Conservation (phyloP, 2,797 vertebrate genomes). For the Tenualosa thibaudeaui region DNA sequence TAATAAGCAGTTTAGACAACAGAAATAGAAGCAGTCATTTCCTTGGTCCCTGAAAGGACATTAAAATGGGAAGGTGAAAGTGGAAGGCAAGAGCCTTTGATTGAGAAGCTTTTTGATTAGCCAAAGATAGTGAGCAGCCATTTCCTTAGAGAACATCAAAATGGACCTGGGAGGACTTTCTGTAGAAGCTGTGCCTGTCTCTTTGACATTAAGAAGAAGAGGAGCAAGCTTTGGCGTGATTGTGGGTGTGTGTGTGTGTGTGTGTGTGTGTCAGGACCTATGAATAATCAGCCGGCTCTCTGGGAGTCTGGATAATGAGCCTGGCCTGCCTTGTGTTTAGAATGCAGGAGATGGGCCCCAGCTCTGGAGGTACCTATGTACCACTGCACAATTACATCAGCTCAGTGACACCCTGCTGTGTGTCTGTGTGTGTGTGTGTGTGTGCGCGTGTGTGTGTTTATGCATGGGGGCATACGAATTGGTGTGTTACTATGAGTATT, state of each 20-base stretch:
- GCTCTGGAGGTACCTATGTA: constrained; percentile 34
- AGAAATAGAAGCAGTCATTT: no score
- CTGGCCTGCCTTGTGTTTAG: constrained; percentile 46
- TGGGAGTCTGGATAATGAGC: constrained; percentile 46
- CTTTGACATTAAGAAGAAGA: not conserved
- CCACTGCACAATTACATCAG: constrained; percentile 3
- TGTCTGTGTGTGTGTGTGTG: constrained; percentile 14
- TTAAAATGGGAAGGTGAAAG: no score
- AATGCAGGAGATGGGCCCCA: constrained; percentile 44
- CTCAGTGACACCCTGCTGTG: not conserved
- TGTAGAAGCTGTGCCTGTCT: not conserved
- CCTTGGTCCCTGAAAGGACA: no score
- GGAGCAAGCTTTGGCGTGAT: not conserved
- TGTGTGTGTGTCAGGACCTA: constrained; percentile 28
- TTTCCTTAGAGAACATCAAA: no score
- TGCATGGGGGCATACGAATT: not conserved
- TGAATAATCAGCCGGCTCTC: constrained; percentile 41
- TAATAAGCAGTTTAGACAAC: no score
- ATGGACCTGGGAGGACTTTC: not conserved
- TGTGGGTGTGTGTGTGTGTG: constrained; percentile 10
- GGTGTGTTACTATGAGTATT: not conserved
- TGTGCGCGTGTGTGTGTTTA: not conserved
- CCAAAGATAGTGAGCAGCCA: no score
- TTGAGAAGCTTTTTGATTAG: no score
- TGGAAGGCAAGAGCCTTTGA: no score